These are phyloP conservation scores for Cavia porcellus DNA, from an alignment of 2,113 vertebrate species.

Conservation along the genomic window DNA sequence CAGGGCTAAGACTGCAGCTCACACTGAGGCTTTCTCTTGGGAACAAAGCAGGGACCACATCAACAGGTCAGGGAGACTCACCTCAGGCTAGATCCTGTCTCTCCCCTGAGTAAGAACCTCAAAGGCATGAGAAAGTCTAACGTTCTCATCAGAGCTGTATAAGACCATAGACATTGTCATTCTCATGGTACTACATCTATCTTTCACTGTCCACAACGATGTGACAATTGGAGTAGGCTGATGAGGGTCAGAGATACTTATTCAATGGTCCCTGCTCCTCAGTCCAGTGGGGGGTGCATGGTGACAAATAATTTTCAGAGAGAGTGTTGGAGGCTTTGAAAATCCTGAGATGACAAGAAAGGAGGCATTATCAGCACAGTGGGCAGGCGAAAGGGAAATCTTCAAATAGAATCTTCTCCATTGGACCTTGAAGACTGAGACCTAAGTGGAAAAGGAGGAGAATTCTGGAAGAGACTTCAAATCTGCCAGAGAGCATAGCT, in stretches of 20 bases:
- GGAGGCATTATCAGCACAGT: rapidly evolving
- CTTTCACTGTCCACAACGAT: background rate
- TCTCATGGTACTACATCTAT: background rate
- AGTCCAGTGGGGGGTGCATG: rapidly evolving
- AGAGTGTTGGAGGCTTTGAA: background rate
- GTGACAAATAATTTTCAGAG: background rate
- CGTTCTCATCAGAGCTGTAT: background rate
- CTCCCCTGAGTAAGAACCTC: background rate
- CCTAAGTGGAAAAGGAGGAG: background rate
- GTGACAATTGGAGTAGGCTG: background rate
- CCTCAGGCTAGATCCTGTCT: background rate
- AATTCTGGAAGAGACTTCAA: background rate
- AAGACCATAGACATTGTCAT: background rate
- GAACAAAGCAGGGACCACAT: background rate
- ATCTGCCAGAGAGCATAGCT: background rate
- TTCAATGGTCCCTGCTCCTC: background rate
- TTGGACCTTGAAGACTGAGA: background rate
- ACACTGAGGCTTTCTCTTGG: background rate
- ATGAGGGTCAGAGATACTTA: background rate
- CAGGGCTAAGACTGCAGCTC: background rate
- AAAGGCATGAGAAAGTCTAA: background rate
- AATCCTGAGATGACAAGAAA: background rate
- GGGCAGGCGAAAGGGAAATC: background rate
- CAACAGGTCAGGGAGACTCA: background rate
- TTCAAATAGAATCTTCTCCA: background rate